Evolutionary conservation across 2,888 invertebrate species (phyloP), one percentile per base, ranked within the genome.

Genomic region (Drosophila mimetica): DNA sequence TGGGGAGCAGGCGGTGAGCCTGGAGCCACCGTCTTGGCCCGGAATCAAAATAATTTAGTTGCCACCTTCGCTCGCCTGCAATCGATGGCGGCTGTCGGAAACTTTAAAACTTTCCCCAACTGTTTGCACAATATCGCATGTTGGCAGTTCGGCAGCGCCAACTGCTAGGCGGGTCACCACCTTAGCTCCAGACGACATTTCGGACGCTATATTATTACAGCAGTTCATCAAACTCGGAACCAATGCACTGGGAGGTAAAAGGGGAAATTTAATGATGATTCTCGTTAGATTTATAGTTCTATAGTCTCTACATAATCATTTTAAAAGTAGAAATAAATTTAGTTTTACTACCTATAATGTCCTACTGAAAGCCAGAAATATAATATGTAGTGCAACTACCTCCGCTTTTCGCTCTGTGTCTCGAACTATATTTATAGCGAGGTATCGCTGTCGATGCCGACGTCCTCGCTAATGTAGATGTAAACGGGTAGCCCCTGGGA

Each of bases 31-130:
- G 34, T 9, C 34, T 39, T 60, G 58, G 52, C 41, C 71, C 32
- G 71, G 71, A 71, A 75, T 74, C 82, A 71, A 85, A 85, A 85
- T 85, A 86, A 85, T 86, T 85, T 86, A 82, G 87, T 86, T 84
- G 64, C 85, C 77, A 74, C 81, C 79, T 58, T 53, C 70, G 65
- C 42, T 50, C 48, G 69, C 72, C 74, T 72, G 64, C 64, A 63
- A 64, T 71, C 74, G 75, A 64, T 77, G 83, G 75, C 67, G 74
- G 64, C 77, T 80, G 82, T 86, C 86, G 84, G 70, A 86, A 83
- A 86, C 84, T 75, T 79, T 71, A 67, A 71, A 87, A 85, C 74
- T 87, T 80, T 82, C 74, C 71, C 71, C 67, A 76, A 76, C 74
- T 77, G 79, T 86, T 83, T 76, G 76, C 64, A 81, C 64, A 85